These are phyloP conservation scores for Amphiduros pacificus DNA, from an alignment of 2,888 invertebrate species.

Conservation along the genomic window DNA sequence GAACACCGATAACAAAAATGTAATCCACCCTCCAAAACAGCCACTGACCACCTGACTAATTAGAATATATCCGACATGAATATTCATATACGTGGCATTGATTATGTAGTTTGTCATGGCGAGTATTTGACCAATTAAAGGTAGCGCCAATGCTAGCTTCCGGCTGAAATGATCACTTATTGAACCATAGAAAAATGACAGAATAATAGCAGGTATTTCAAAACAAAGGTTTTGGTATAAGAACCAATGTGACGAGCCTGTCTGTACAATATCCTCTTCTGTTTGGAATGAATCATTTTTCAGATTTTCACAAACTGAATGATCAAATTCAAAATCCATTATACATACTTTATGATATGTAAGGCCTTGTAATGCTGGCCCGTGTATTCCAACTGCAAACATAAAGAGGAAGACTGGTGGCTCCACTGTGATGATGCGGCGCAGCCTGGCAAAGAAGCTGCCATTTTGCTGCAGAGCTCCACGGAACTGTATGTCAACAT, in stretches of 20 bases:
- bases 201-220: constrained; percentile 51
- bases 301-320: not conserved
- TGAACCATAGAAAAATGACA: constrained; percentile 52
- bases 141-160: constrained; percentile 60
- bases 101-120: constrained; percentile 49
- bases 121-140: constrained; percentile 56
- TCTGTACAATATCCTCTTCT: constrained; percentile 47
- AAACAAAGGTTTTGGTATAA: constrained; percentile 52
- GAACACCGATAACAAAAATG: constrained; percentile 64
- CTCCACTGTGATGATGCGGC: constrained; percentile 65
- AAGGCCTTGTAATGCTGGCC: constrained; percentile 58
- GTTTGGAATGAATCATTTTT: not conserved
- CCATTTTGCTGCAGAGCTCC: no score
- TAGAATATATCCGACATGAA: constrained; percentile 49
- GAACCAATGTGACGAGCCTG: constrained; percentile 54
- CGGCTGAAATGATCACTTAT: constrained; percentile 60
- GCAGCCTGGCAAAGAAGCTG: no score
- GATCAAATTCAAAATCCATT: constrained; percentile 28
- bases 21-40: constrained; percentile 59
- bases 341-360: constrained; percentile 58
- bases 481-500: no score
- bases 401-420: constrained; percentile 86
- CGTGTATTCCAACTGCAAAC: constrained; percentile 70
- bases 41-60: constrained; percentile 59
- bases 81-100: constrained; percentile 44